Evolutionary conservation across 2,797 vertebrate species (phyloP), one percentile per base, ranked within the genome.

Genomic region (Neosilurus mollespiculum): DNA sequence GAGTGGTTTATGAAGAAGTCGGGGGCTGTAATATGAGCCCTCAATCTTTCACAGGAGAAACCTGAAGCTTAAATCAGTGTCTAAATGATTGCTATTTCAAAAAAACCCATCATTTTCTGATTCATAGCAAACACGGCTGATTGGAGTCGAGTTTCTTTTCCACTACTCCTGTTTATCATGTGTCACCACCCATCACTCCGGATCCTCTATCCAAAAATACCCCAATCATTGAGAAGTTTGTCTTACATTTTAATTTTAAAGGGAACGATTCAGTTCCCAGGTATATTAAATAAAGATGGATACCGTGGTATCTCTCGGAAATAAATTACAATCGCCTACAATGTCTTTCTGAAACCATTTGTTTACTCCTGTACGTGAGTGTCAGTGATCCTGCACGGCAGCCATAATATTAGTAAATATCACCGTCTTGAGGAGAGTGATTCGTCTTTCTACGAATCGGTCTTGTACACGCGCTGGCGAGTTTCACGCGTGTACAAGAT

Each of bases 1-100:
- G 78, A 86, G 71, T 76, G 61, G 54, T 83, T 86, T 83, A 81
- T 83, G 81, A 81, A 61, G 69, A 72, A 82, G 66, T 67, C 69
- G 51, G 37, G 84, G 82, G 79, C 85, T 86, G 58, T 82, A 79
- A 81, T 67, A 61, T 12, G 20, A 85, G 16, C 67, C 67, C 61
- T 75, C 58, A 73, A 75, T 84, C 79, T 78, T 82, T 86, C 81
- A 12, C 76, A 51, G 43, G 78, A 83, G 78, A 30, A 81, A 78
- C 84, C 24, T 51, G 72, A 73, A 79, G 77, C 62, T 79, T 82
- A 80, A 82, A 81, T 81, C 80, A 82, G 62, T 43, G 11, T 78
- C 62, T 61, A 64, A 61, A 51, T 51, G 12, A 77, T 78, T 78
- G 51, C 82, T 49, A 61, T 70, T 83, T 83, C 15, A 83, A 78